Percentiles rank a stretch among this genome's conserved stretches.
phyloP scores from a whole-genome alignment of 2,113 vertebrate genomes.

The Paramormyrops kingsleyae region DNA sequence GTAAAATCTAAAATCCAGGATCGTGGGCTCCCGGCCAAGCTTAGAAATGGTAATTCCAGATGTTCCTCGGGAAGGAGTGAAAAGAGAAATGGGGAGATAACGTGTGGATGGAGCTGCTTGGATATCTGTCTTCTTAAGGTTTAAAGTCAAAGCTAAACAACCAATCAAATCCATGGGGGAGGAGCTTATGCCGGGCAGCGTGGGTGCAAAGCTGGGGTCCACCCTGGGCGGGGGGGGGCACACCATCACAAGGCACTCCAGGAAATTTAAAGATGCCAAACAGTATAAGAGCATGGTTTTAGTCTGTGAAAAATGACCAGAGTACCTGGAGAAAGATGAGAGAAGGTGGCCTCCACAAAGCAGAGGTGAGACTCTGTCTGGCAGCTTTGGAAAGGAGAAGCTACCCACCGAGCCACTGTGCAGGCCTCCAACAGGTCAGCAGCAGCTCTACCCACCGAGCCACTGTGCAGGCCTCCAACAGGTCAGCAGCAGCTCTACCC shows the following conservation, averaged over 20 bases:
- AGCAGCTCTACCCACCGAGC: not conserved
- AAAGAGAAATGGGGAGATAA: not conserved
- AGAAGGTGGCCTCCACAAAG: not conserved
- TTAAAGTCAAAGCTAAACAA: not conserved
- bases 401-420: not conserved
- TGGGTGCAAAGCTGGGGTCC: not conserved
- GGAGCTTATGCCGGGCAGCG: not conserved
- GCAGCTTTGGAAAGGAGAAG: not conserved
- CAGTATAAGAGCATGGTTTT: not conserved
- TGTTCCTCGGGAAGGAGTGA: not conserved
- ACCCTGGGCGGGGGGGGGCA: not conserved
- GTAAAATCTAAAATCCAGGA: not conserved
- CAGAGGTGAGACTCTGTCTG: not conserved
- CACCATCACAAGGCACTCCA: not conserved
- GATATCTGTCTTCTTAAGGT: not conserved
- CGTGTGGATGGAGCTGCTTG: not conserved
- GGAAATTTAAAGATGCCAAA: not conserved
- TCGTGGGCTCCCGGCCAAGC: not conserved
- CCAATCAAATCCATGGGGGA: not conserved
- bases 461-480: not conserved
- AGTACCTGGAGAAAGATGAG: not conserved
- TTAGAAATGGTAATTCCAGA: not conserved
- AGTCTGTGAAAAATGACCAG: not conserved
- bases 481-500: not conserved
- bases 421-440: not conserved